Base-by-base conservation (phyloP, 1,140 invertebrate genomes). In the Drosophila gunungcola region DNA sequence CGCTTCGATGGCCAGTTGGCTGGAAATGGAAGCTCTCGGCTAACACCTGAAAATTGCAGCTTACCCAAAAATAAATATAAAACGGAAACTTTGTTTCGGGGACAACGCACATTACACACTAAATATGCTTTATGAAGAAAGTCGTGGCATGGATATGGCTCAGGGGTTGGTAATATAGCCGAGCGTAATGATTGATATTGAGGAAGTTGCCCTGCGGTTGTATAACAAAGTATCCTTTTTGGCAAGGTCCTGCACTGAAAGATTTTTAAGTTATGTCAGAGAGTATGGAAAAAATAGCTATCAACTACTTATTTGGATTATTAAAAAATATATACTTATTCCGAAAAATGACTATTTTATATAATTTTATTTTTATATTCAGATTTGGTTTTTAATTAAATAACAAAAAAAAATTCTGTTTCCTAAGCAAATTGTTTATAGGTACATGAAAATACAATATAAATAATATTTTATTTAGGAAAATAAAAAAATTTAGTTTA, bases 101-200 rank as follows among this genome's bases (percentile, higher is more conserved):
- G 42, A 56, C 55, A 58, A 13, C 43, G 56, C 36, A 69, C 34
- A 68, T 68, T 56, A 63, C 34, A 53, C 29, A 58, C 73, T 77
- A 77, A 77, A 77, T 55, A 81, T 74, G 83, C 61, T 75, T 76
- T 86, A 82, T 80, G 83, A 88, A 73, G 83, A 89, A 88, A 88
- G 79, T 69, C 29, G 9, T 48, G 43, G 13, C 51, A 42, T 53
- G 49, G 70, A 46, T 58, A 64, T 73, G 61, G 68, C 78, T 60
- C 45, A 62, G 43, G 83, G 72, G 79, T 78, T 73, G 83, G 72
- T 73, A 89, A 79, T 79, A 76, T 73, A 78, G 63, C 79, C 67
- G 64, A 69, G 79, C 79, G 82, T 61, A 83, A 89, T 88, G 84
- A 88, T 88, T 88, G 79, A 89, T 88, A 90, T 88, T 88, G 79